These are phyloP conservation scores for Crypturellus undulatus DNA, from an alignment of 2,113 vertebrate genomes.

Conservation along the genomic window DNA sequence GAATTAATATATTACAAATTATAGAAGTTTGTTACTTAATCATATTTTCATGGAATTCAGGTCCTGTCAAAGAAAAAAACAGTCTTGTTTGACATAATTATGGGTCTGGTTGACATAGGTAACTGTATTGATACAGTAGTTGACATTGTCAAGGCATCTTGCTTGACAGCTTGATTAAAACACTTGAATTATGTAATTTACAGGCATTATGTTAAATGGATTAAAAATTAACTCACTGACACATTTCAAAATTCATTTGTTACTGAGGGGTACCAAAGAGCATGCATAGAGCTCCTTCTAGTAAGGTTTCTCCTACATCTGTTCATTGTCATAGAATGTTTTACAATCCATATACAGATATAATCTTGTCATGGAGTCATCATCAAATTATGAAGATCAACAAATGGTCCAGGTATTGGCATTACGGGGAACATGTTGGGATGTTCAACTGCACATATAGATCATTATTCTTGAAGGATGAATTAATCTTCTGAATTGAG, in stretches of 20 bases:
- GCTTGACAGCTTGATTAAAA: not conserved
- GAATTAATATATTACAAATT: not conserved
- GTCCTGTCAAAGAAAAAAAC: not conserved
- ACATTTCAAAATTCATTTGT: not conserved
- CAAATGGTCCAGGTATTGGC: not conserved
- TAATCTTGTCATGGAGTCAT: not conserved
- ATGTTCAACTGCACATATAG: not conserved
- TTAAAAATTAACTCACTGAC: not conserved
- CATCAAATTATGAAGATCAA: not conserved
- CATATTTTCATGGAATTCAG: not conserved
- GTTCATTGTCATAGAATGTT: rapidly evolving
- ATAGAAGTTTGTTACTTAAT: not conserved
- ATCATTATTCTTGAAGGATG: not conserved
- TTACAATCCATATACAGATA: not conserved
- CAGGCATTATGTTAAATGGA: not conserved
- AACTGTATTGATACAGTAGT: not conserved
- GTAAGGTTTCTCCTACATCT: not conserved
- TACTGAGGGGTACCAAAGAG: not conserved
- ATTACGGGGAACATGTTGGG: not conserved
- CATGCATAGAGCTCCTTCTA: not conserved
- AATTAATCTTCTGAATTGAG: not conserved
- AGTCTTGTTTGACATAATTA: not conserved
- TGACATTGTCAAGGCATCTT: not conserved
- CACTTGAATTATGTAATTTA: not conserved
- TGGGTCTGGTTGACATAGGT: not conserved